A percentile compares a stretch with the other conserved stretches of the same genome.
Conservation (phyloP, 2,888 invertebrate species). For the Parnassius apollo region DNA sequence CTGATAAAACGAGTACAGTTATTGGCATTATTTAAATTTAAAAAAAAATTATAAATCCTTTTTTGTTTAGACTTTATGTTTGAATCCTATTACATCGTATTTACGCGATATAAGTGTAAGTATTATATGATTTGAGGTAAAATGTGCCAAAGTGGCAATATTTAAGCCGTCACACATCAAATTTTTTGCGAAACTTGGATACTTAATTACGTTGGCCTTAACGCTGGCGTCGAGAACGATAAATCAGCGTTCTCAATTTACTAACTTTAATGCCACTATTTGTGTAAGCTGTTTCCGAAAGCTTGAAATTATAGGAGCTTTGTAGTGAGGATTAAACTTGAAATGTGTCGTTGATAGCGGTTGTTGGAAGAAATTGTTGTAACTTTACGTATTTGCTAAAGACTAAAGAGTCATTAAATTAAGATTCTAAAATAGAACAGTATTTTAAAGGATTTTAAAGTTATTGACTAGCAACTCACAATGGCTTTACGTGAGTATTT, state of each 20-base stretch:
- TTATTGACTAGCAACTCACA: too few species aligned
- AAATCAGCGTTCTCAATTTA: slow-evolving; percentile 10
- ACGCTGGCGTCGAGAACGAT: slow-evolving; percentile 7
- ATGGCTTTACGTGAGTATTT: too few species aligned
- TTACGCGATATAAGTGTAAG: too few species aligned
- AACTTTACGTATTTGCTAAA: too few species aligned
- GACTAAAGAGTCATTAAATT: too few species aligned
- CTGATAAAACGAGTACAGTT: too few species aligned
- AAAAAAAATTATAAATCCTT: too few species aligned
- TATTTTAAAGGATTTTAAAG: too few species aligned
- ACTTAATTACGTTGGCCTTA: slow-evolving; percentile 18
- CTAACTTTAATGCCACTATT: slow-evolving; percentile 14
- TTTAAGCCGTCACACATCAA: slow-evolving; percentile 3
- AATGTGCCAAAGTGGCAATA: neutral
- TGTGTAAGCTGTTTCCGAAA: slow-evolving; percentile 9
- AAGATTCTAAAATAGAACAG: too few species aligned
- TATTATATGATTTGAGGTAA: too few species aligned
- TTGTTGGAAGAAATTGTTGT: neutral
- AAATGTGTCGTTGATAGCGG: neutral
- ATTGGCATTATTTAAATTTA: too few species aligned
- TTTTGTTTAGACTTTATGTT: neutral
- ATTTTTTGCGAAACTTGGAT: slow-evolving; percentile 4
- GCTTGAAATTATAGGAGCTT: slow-evolving; percentile 9
- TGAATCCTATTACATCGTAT: too few species aligned
- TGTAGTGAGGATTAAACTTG: slow-evolving; percentile 7